Evolutionary conservation across 2,113 vertebrate genomes (phyloP), one percentile per base, ranked within the genome.

Genomic region (Hippoglossus stenolepis): DNA sequence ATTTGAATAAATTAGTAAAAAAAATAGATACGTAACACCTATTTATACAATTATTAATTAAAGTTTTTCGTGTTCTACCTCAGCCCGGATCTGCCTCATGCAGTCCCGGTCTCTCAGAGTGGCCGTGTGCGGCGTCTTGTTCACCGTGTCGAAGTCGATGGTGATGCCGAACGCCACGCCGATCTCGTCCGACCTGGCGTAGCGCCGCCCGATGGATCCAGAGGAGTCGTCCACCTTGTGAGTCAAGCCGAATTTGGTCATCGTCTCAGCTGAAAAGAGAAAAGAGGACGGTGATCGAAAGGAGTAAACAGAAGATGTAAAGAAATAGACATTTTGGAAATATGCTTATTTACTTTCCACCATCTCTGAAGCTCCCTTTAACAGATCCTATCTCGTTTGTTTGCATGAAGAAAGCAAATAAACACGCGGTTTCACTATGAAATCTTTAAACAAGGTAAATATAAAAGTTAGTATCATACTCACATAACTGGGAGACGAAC

Each of bases 201-300:
- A 98, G 71, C 97, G 97, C 60, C 96, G 94, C 18, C 97, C 97
- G 0, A 97, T 98, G 78, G 97, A 99, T 0, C 97, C 97, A 0
- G 96, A 97, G 0, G 97, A 97, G 26, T 98, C 97, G 0, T 99
- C 97, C 79, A 98, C 97, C 82, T 99, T 99, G 91, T 98, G 94
- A 2, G 96, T 97, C 49, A 97, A 93, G 0, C 96, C 94, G 0
- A 93, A 91, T 91, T 93, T 96, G 82, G 97, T 97, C 90, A 99
- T 91, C 0, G 96, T 95, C 79, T 98, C 97, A 2, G 97, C 97
- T 94, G 68, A 35, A 1, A 49, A n/a, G 12, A 20, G 13, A 28
- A 53, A 18, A 18, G 15, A 21, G 6, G 5, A n/a, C 9, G 6
- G 14, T 9, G 14, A 47, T 47, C 31, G 2, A 23, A 38, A 21